Evolutionary conservation across 2,888 invertebrate genomes (phyloP), one percentile per base, ranked within the genome.

Genomic region (Molorchus minor): DNA sequence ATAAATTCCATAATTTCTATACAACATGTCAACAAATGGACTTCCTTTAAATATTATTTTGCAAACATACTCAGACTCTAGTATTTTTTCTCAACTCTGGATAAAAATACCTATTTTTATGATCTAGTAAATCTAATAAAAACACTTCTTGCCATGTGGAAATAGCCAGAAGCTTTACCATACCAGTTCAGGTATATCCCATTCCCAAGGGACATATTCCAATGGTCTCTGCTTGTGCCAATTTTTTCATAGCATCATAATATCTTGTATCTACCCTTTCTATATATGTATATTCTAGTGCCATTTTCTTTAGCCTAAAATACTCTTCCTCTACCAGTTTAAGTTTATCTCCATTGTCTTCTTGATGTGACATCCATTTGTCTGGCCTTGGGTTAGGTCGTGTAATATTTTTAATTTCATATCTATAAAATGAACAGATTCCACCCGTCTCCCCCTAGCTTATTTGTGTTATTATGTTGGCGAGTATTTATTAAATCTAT

Each of bases 21-120:
- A 62, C 1, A 71, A 59, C 29, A 67, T 53, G 56, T 70, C 71
- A 7, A 68, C 56, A 8, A 69, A 35, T 21, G 63, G 64, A 2
- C 70, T 65, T 47, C 65, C 64, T 56, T 66, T 67, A 46, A 70
- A 67, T 0, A 71, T 67, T 2, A 71, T 65, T 55, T 71, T 71
- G 19, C 67, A 66, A 5, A 67, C 58, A 46, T 54, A 66, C 36
- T 65, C 62, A 15, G 65, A 62, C 56, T 69, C 68, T 13, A 71
- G 58, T 8, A 71, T 63, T 12, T 65, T 58, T 53, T 68, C n/a
- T 69, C 2, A 71, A 21, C 56, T 68, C 71, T 7, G 63, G 62
- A 47, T 70, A 68, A 13, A 70, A 54, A 30, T 63, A 53, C n/a
- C 59, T 51, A 20, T 65, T 59, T 25, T 61, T 61, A 19, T 61